These are phyloP conservation scores for Lithophane ornitopus DNA, from an alignment of 2,888 invertebrate genomes.

Conservation along the genomic window DNA sequence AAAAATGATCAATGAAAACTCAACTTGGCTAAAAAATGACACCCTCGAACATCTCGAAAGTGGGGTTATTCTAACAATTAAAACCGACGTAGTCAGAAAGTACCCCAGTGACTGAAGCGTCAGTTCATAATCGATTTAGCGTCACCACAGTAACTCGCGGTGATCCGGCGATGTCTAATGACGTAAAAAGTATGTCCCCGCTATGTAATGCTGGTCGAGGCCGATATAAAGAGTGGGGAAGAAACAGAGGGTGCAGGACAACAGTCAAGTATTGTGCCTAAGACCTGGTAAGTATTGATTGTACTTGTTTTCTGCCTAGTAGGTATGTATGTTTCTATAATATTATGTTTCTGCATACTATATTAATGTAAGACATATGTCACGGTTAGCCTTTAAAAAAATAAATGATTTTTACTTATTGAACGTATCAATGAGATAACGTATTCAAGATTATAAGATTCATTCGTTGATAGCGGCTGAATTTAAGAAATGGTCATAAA, in stretches of 20 bases:
- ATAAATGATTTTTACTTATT: background rate
- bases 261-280: conserved; percentile 38
- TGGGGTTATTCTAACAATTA: conserved; percentile 56
- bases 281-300: background rate
- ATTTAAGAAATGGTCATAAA: background rate
- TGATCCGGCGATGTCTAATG: conserved; percentile 87
- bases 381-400: background rate
- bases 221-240: conserved; percentile 74
- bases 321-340: no score
- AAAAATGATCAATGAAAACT: conserved; percentile 4
- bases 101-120: conserved; percentile 64
- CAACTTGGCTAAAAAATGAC: conserved; percentile 5
- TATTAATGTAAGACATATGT: no score
- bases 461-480: background rate
- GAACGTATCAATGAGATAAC: background rate
- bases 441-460: background rate
- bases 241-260: conserved; percentile 62
- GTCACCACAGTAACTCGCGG: conserved; percentile 81
- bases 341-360: no score
- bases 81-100: conserved; percentile 64
- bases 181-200: conserved; percentile 90
- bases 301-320: background rate
- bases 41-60: conserved; percentile 27
- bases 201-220: conserved; percentile 80
- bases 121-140: conserved; percentile 84